phyloP scores from a whole-genome alignment of 1,140 invertebrate genomes.

The Cotesia chilonis region DNA sequence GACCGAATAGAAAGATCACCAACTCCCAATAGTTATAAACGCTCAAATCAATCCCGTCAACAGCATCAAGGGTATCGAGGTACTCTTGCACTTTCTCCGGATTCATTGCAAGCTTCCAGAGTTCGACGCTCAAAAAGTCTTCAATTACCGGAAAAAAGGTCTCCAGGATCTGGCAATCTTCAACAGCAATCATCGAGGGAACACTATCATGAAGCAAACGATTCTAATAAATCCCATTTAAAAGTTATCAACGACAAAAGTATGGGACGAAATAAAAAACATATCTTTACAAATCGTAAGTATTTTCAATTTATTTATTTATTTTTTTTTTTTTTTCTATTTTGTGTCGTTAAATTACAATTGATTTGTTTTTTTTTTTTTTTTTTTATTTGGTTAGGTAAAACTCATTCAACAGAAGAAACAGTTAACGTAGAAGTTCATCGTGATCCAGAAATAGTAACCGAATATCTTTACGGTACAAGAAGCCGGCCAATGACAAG shows the following conservation, averaged over 20 bases:
- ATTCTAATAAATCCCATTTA: constrained; percentile 55
- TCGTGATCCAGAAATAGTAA: constrained; percentile 67
- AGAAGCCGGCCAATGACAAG: constrained; percentile 64
- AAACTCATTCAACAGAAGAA: constrained; percentile 62
- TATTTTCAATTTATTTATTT: constrained; percentile 28
- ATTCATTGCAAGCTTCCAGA: constrained; percentile 57
- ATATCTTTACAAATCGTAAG: constrained; percentile 54
- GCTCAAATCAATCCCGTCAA: constrained; percentile 45
- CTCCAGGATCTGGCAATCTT: constrained; percentile 50
- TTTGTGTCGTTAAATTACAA: background rate
- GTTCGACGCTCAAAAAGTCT: constrained; percentile 68
- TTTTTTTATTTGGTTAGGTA: constrained; percentile 50
- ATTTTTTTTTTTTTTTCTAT: constrained; percentile 2
- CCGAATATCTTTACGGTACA: constrained; percentile 69
- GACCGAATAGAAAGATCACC: constrained; percentile 58
- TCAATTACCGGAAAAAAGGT: constrained; percentile 68
- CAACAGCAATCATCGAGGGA: constrained; percentile 48
- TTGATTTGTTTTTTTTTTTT: background rate
- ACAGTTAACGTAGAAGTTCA: constrained; percentile 63
- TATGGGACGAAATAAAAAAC: constrained; percentile 49
- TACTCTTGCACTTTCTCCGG: constrained; percentile 53
- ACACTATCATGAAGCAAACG: constrained; percentile 54
- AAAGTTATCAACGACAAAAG: constrained; percentile 57
- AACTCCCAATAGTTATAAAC: constrained; percentile 56
- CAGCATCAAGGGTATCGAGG: constrained; percentile 56